Evolutionary conservation across 2,797 vertebrate genomes (phyloP).

Genomic region (Lepilemur ruficaudatus): DNA sequence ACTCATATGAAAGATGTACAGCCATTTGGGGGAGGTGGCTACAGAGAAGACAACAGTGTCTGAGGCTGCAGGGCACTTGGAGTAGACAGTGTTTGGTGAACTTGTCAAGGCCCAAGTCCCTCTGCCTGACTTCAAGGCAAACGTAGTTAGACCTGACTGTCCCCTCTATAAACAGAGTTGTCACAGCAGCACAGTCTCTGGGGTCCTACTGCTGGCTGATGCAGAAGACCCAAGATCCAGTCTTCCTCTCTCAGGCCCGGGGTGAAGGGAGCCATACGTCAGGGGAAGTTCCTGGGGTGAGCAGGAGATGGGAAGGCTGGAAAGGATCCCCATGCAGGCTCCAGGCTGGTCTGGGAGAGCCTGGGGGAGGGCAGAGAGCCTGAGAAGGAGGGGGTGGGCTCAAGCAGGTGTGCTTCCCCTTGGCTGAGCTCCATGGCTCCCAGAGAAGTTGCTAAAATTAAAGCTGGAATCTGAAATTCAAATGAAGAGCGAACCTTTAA

Average conservation of each 20-base stretch:
- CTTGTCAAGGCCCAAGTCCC: background rate
- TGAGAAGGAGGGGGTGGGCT: conserved; percentile 42
- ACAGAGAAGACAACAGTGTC: background rate
- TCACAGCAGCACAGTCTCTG: background rate
- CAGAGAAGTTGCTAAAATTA: conserved; percentile 86
- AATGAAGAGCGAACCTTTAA: conserved; percentile 88
- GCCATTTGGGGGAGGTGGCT: background rate
- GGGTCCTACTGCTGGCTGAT: background rate
- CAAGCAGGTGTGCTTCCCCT: conserved; percentile 77
- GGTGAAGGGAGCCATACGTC: too few species aligned
- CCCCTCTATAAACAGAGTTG: background rate
- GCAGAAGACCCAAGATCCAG: background rate
- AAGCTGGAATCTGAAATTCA: conserved; percentile 88
- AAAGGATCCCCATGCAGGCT: background rate
- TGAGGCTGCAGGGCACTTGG: background rate
- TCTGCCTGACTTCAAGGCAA: background rate
- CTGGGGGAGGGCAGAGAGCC: background rate
- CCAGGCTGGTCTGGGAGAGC: background rate
- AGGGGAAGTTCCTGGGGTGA: background rate
- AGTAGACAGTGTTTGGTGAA: background rate
- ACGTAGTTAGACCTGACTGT: background rate
- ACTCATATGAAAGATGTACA: background rate
- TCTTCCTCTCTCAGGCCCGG: background rate
- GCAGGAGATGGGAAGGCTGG: background rate
- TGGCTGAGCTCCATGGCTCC: conserved; percentile 78